Conservation (phyloP, 1,140 invertebrate species). For the Trichoplusia ni region DNA sequence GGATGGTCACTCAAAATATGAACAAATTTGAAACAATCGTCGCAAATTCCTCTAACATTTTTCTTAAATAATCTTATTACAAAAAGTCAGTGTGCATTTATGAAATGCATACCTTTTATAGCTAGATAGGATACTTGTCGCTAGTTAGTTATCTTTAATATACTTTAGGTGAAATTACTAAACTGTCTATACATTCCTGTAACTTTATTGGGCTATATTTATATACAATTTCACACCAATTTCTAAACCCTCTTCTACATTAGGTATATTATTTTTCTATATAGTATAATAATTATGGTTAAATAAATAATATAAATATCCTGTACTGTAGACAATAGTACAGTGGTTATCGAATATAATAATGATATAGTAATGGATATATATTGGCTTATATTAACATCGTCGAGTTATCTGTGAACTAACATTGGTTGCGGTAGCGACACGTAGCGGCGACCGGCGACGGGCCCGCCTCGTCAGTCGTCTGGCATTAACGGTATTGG, state of each 20-base stretch:
- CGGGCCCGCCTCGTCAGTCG: not conserved
- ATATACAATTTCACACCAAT: slow-evolving; percentile 38
- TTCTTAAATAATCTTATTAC: slow-evolving; percentile 50
- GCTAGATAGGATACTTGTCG: slow-evolving; percentile 50
- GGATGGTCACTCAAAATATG: slow-evolving; percentile 27
- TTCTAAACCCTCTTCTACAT: slow-evolving; percentile 40
- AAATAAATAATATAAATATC: slow-evolving; percentile 11
- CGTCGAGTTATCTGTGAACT: slow-evolving; percentile 17
- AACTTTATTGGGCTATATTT: slow-evolving; percentile 44
- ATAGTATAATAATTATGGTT: not conserved
- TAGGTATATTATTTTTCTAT: slow-evolving; percentile 38
- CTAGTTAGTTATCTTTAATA: slow-evolving; percentile 48
- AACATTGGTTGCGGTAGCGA: slow-evolving; percentile 22
- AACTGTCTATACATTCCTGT: slow-evolving; percentile 57
- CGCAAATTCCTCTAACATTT: slow-evolving; percentile 11
- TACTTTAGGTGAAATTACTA: slow-evolving; percentile 41
- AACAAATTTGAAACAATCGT: slow-evolving; percentile 12
- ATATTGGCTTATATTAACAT: slow-evolving; percentile 33
- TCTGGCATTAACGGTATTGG: slow-evolving; percentile 33
- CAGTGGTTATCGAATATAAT: slow-evolving; percentile 1
- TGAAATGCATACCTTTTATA: slow-evolving; percentile 61
- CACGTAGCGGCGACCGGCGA: no score
- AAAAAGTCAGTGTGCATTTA: slow-evolving; percentile 68
- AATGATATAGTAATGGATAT: slow-evolving; percentile 5
- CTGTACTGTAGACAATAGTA: slow-evolving; percentile 11